Evolutionary conservation across 2,113 vertebrate genomes (phyloP).

Genomic region (Ammodytes dubius): DNA sequence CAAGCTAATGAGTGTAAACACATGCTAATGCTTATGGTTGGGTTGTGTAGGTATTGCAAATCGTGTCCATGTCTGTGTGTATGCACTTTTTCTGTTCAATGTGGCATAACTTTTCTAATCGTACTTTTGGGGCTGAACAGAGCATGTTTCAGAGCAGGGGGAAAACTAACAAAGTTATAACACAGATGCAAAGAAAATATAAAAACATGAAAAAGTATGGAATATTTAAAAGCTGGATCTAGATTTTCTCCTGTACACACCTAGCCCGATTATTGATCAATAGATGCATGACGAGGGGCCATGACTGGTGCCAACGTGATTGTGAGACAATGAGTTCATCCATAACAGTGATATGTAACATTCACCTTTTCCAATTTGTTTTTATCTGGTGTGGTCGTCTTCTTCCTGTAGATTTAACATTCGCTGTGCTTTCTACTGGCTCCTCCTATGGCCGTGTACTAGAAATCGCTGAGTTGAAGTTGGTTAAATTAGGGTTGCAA

Average conservation of each 20-base stretch:
- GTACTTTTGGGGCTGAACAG: constrained; percentile 23
- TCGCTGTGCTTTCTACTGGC: background rate
- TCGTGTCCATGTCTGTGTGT: background rate
- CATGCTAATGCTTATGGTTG: constrained; percentile 30
- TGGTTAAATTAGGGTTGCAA: background rate
- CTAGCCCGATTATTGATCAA: background rate
- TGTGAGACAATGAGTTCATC: background rate
- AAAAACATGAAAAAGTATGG: no score
- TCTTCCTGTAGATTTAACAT: background rate
- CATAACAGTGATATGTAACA: background rate
- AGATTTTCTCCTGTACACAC: background rate
- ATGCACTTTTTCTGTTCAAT: constrained; percentile 48
- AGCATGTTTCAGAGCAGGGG: constrained; percentile 11
- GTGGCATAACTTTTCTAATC: constrained; percentile 59
- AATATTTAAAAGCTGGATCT: background rate
- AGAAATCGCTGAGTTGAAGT: background rate
- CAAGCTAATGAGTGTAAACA: constrained; percentile 45
- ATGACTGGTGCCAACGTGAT: no score
- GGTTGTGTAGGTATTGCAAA: constrained; percentile 6
- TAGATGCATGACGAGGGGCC: background rate
- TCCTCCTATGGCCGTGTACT: background rate
- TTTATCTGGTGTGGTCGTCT: background rate
- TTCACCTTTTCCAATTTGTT: no score
- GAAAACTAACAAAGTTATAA: constrained; percentile 19
- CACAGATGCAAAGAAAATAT: constrained; percentile 1